These are phyloP conservation scores for Dexiosoma caninum DNA, from an alignment of 2,888 invertebrate genomes.

Conservation along the genomic window DNA sequence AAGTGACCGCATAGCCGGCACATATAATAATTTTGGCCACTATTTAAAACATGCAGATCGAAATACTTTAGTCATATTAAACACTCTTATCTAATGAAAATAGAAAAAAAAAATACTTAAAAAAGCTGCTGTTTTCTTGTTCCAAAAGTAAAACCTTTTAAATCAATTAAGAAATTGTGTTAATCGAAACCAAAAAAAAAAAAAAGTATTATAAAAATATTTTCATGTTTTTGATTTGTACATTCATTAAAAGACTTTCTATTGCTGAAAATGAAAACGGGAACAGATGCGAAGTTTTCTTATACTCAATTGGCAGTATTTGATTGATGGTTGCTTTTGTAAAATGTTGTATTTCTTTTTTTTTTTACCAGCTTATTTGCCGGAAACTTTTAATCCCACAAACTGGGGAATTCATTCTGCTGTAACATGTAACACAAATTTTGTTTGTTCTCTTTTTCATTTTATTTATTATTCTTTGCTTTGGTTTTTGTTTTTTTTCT, in stretches of 20 bases:
- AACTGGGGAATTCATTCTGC: neutral
- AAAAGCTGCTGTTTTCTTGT: too few relatives aligned
- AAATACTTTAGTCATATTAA: neutral
- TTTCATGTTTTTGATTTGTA: constrained; percentile 30
- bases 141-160: too few relatives aligned
- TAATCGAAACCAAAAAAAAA: neutral
- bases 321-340: constrained; percentile 41
- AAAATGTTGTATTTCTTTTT: neutral
- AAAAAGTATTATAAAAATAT: neutral
- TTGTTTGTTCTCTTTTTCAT: neutral
- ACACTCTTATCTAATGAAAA: too few relatives aligned
- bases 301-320: neutral
- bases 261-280: neutral
- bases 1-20: too few relatives aligned
- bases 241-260: constrained; percentile 16
- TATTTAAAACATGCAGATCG: neutral
- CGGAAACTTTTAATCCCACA: constrained; percentile 2
- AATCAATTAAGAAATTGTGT: constrained; percentile 37
- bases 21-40: too few relatives aligned
- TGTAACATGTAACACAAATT: neutral
- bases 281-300: neutral
- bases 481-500: neutral
- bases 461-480: too few relatives aligned
- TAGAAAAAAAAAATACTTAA: too few relatives aligned
- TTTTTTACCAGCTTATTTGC: neutral